Conservation (phyloP, 1,140 invertebrate genomes). For the Bombyx mandarina region DNA sequence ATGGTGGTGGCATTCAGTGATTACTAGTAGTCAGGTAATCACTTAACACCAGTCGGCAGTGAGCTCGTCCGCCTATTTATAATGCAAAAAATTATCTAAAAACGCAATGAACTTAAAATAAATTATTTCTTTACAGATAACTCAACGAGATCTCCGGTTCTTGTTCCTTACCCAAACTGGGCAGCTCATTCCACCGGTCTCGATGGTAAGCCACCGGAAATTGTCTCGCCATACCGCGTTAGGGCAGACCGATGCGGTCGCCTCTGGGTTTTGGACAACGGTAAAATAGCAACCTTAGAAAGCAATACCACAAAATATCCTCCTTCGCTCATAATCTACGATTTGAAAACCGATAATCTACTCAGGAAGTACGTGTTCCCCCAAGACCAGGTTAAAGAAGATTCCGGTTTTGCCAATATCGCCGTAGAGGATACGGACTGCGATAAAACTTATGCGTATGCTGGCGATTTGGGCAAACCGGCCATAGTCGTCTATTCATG, state of each 20-base stretch:
- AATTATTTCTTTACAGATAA: constrained; percentile 71
- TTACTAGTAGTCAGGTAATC: no score
- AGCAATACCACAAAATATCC: constrained; percentile 57
- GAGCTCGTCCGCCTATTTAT: no score
- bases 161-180: constrained; percentile 84
- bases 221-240: constrained; percentile 82
- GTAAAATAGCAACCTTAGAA: constrained; percentile 75
- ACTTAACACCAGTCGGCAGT: no score
- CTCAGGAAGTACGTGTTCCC: constrained; percentile 76
- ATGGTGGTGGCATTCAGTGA: no score
- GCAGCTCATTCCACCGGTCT: constrained; percentile 72
- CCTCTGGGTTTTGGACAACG: constrained; percentile 84
- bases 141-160: constrained; percentile 74
- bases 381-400: constrained; percentile 74
- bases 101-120: no score
- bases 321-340: constrained; percentile 79
- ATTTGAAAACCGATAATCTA: constrained; percentile 79
- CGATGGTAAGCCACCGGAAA: constrained; percentile 72
- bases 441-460: constrained; percentile 77
- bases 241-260: constrained; percentile 80
- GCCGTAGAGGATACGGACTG: constrained; percentile 80
- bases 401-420: constrained; percentile 83
- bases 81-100: no score
- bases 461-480: constrained; percentile 76
- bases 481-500: constrained; percentile 81